Evolutionary conservation across 1,140 invertebrate genomes (phyloP), one percentile per base, ranked within the genome.

Genomic region (Pollicipes pollicipes): DNA sequence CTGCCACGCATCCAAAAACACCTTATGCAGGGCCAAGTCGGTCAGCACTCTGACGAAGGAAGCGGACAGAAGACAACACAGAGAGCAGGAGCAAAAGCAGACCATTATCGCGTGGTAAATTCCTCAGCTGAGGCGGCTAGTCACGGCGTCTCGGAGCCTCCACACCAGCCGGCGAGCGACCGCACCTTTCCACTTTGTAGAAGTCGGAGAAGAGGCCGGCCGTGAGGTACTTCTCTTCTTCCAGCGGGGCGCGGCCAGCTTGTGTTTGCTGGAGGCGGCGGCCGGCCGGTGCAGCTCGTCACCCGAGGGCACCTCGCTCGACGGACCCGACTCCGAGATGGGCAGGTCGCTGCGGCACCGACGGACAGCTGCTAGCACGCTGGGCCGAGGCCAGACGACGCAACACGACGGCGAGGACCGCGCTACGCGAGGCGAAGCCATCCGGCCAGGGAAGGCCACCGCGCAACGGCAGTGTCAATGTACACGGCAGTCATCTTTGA

Each of bases 191-290:
- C 81, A 88, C 83, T 89, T 95, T 95, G 76, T 86, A 93, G 76
- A 87, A 89, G 77, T 93, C 87, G 0, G 91, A 94, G 74, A 93
- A 91, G 0, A 95, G 80, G 3, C 91, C 92, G 66, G 91, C 91
- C 66, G 84, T 83, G 35, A 94, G 82, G 79, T 88, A 95, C 76
- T 91, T 93, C 75, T 80, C 78, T 88, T 90, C 68, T 84, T 82
- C 77, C 45, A 58, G 13, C 87, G 84, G 17, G 85, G 80, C 28
- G 84, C 80, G 76, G 87, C 83, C 73, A 81, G 81, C 68, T 79
- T 81, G 16, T 78, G 78, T 27, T 72, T 73, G 37, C 69, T 69
- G 13, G 72, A 69, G 21, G 73, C n/a, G 0, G 76, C 73, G 26
- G 79, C 75, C 16, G 75, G 29, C 35, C 80, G 80, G 35, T 75